Conservation (phyloP, 2,888 invertebrate genomes). For the Pseudococcus jackbeardsleyi region DNA sequence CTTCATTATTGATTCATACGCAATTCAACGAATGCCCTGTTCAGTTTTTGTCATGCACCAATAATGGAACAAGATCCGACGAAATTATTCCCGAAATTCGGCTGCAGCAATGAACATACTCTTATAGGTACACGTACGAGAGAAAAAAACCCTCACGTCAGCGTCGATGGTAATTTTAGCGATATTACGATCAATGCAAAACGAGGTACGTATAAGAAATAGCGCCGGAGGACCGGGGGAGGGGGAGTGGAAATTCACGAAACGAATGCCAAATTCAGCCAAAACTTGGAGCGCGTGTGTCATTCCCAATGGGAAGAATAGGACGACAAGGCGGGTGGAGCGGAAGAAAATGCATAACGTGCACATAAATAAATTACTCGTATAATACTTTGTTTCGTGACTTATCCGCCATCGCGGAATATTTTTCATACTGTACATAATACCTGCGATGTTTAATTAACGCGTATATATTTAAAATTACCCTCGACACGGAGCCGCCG, state of each 20-base stretch:
- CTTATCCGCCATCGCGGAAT: slow-evolving; percentile 11
- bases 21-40: too few species aligned
- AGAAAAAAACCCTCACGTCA: background rate
- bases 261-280: background rate
- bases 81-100: too few species aligned
- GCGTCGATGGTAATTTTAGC: background rate
- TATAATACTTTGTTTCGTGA: background rate
- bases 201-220: background rate
- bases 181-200: background rate
- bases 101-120: too few species aligned
- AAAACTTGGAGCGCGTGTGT: background rate
- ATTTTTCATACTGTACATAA: background rate
- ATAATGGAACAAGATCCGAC: too few species aligned
- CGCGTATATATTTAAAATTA: slow-evolving; percentile 26
- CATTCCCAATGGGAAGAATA: background rate
- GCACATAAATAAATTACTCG: slow-evolving; percentile 33
- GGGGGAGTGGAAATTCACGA: too few species aligned
- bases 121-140: too few species aligned
- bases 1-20: too few species aligned
- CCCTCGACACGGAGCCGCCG: background rate
- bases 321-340: background rate
- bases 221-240: too few species aligned
- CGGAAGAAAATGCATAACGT: slow-evolving; percentile 11
- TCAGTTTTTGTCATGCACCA: too few species aligned
- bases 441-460: slow-evolving; percentile 23